phyloP scores from a whole-genome alignment of 1,140 invertebrate genomes.

The Diabrotica undecimpunctata region DNA sequence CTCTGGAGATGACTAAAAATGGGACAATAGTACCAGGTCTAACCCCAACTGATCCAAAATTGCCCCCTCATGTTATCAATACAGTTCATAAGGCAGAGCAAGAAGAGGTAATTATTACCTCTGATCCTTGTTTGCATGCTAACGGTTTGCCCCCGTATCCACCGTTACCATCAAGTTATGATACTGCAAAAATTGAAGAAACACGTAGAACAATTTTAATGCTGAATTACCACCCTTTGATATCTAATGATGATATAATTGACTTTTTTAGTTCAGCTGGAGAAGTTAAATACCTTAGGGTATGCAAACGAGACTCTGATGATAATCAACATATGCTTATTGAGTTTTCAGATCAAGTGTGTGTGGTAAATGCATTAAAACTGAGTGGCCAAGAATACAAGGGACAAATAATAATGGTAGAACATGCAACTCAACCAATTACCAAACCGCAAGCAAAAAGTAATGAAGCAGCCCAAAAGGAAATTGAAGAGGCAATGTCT shows the following conservation, averaged over 20 bases:
- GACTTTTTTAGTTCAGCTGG: constrained; percentile 83
- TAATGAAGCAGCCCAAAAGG: constrained; percentile 89
- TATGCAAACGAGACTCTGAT: constrained; percentile 81
- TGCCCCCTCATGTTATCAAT: constrained; percentile 86
- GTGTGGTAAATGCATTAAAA: constrained; percentile 82
- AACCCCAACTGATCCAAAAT: constrained; percentile 75
- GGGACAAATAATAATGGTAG: constrained; percentile 65
- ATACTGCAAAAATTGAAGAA: constrained; percentile 91
- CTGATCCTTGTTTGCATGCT: constrained; percentile 83
- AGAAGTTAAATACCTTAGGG: constrained; percentile 93
- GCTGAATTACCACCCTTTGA: constrained; percentile 66
- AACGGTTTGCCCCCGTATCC: constrained; percentile 89
- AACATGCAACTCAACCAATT: constrained; percentile 87
- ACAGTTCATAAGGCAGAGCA: constrained; percentile 79
- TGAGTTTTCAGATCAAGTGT: constrained; percentile 90
- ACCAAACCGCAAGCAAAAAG: constrained; percentile 90
- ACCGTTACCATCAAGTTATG: constrained; percentile 83
- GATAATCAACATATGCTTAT: constrained; percentile 80
- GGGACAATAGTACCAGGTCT: constrained; percentile 79
- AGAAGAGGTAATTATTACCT: constrained; percentile 82
- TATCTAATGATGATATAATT: constrained; percentile 70
- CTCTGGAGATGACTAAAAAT: constrained; percentile 85
- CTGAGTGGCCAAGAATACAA: constrained; percentile 75
- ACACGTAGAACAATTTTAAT: constrained; percentile 87
- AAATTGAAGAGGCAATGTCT: constrained; percentile 97